A percentile compares a stretch with the other conserved stretches of the same genome.
phyloP scores from a whole-genome alignment of 2,888 invertebrate species.

The Paralinhomoeus sp. region DNA sequence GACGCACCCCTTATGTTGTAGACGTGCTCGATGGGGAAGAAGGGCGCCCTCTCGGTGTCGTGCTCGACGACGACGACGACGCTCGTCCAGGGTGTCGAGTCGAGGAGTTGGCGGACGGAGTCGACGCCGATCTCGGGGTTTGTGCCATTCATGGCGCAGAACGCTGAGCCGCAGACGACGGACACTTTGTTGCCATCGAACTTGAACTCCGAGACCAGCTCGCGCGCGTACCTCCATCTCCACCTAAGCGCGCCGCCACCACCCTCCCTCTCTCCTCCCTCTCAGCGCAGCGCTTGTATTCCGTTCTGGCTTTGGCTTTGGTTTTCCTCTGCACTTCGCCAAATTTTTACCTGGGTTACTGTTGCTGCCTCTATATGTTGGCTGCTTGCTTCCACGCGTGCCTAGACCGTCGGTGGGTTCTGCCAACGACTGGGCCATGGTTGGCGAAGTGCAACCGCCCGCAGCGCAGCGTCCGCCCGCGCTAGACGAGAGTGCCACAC shows the following conservation, averaged over 20 bases:
- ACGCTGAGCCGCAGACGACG: slow-evolving; percentile 57
- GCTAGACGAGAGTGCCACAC: too few species aligned
- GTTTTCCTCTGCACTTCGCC: too few species aligned
- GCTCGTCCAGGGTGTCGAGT: slow-evolving; percentile 55
- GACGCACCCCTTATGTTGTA: too few species aligned
- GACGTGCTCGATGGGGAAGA: too few species aligned
- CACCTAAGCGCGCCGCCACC: slow-evolving; percentile 10
- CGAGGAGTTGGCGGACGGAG: slow-evolving; percentile 54
- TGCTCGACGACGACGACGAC: slow-evolving; percentile 64
- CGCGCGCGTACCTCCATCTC: slow-evolving; percentile 94
- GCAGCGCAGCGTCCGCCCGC: too few species aligned
- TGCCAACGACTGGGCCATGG: too few species aligned
- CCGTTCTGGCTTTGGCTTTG: too few species aligned
- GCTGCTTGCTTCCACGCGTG: too few species aligned
- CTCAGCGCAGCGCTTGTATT: not conserved
- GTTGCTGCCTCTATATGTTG: too few species aligned
- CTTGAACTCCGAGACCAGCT: slow-evolving; percentile 75
- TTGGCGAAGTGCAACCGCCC: too few species aligned
- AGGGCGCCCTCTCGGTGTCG: slow-evolving; percentile 77
- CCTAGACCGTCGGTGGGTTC: too few species aligned
- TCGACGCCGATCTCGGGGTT: slow-evolving; percentile 36
- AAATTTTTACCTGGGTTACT: too few species aligned
- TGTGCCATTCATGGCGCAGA: slow-evolving; percentile 42
- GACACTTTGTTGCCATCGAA: slow-evolving; percentile 68
- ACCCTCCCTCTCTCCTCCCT: not conserved